Evolutionary conservation across 2,888 invertebrate genomes (phyloP), one percentile per base, ranked within the genome.

Genomic region (Temnothorax unifasciatus): DNA sequence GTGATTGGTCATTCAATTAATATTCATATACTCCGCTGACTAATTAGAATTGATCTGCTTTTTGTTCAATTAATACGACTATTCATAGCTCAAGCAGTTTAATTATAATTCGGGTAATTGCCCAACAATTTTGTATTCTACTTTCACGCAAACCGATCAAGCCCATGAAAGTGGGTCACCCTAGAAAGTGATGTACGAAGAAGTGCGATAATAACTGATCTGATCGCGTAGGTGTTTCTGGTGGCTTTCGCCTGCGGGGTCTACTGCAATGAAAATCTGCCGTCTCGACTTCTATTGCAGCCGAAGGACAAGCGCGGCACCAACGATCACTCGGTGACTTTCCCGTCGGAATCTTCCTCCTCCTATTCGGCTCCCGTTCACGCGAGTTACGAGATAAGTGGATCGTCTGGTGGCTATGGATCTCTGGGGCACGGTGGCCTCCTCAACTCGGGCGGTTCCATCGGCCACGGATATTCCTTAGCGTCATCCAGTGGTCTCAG

Each of bases 261-360:
- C 3, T 90, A 87, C 25, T 89, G 90, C 47, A 90, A 85, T 77
- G 90, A 93, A 41, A 90, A 86, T 68, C 84, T 87, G 15, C 82
- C 82, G 15, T 87, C 92, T 52, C 86, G 85, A 59, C 86, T 87
- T 44, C 91, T 90, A 41, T 69, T 81, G 38, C 85, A 89, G n/a
- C 84, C 83, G 0, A 93, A 94, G 83, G 94, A 93, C 73, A 95
- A 95, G 86, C 92, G 95, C 18, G 94, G 95, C 2, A 86, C 92
- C 25, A 86, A 77, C 5, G 94, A 94, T 38, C 92, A 92, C 73
- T 90, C 71, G 29, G 68, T 88, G 8, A 88, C 91, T 61, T 91
- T 91, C 59, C 89, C 92, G 1, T 85, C 89, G n/a, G 89, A 88
- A 59, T 82, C 89, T 0, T 83, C 91, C 2, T 89, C 90, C 3